phyloP scores from a whole-genome alignment of 2,888 invertebrate genomes.

The Artemia sinica region DNA sequence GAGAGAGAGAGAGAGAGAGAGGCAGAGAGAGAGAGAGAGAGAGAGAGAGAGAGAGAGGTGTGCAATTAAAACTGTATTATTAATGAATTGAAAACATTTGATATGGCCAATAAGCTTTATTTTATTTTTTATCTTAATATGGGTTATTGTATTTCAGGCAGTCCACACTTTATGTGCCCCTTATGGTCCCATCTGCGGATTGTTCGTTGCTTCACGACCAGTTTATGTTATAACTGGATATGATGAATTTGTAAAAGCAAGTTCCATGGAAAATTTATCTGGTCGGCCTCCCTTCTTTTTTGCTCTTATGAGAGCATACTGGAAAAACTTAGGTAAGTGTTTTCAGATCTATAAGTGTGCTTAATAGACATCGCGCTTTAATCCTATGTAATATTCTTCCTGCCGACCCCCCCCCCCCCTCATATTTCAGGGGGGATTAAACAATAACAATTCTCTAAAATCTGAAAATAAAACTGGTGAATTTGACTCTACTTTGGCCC shows the following conservation, averaged over 20 bases:
- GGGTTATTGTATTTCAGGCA: background rate
- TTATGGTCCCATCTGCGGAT: background rate
- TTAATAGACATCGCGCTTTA: no score
- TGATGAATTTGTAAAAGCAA: background rate
- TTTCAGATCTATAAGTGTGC: background rate
- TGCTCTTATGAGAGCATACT: slow-evolving; percentile 9
- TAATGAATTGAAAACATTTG: background rate
- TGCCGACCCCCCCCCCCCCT: no score
- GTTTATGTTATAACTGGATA: background rate
- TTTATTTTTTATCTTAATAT: background rate
- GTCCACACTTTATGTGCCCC: background rate
- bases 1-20: background rate
- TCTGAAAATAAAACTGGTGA: no score
- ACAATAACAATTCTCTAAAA: no score
- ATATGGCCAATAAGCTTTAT: background rate
- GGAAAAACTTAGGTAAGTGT: slow-evolving; percentile 3
- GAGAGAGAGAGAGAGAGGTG: background rate
- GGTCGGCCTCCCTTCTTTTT: slow-evolving; percentile 2
- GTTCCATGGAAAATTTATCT: background rate
- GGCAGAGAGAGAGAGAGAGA: background rate
- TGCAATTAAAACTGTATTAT: background rate
- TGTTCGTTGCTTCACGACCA: background rate
- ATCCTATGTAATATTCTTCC: no score
- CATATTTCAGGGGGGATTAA: no score
- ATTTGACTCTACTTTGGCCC: no score